These are phyloP conservation scores for Drosophila bocqueti DNA, from an alignment of 1,140 invertebrate genomes.

Conservation along the genomic window DNA sequence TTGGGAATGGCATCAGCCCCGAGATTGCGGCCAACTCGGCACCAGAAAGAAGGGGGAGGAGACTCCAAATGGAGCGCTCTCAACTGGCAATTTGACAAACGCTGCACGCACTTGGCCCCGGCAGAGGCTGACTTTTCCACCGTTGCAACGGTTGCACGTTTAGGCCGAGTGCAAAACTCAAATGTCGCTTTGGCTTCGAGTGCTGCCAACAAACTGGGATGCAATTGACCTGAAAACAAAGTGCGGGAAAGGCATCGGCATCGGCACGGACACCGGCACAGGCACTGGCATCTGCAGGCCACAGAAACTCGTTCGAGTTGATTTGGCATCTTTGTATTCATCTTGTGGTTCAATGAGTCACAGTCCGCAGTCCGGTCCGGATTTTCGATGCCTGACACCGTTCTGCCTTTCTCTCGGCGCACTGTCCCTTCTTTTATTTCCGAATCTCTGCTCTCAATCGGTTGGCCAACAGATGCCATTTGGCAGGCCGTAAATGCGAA, in stretches of 20 bases:
- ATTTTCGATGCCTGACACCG: conserved; percentile 42
- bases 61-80: conserved; percentile 11
- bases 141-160: conserved; percentile 32
- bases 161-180: conserved; percentile 50
- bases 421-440: conserved; percentile 10
- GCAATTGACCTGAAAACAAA: conserved; percentile 73
- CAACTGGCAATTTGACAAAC: conserved; percentile 78
- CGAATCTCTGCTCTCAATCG: conserved; percentile 39
- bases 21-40: conserved; percentile 24
- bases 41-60: conserved; percentile 2
- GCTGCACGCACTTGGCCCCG: conserved; percentile 68
- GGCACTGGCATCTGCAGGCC: conserved; percentile 9
- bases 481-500: conserved; percentile 40
- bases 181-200: conserved; percentile 58
- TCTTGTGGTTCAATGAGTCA: conserved; percentile 59
- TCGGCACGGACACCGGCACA: background rate
- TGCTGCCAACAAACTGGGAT: conserved; percentile 48
- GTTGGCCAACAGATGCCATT: conserved; percentile 45
- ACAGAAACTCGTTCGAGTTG: conserved; percentile 59
- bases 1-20: conserved; percentile 2
- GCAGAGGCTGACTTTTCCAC: conserved; percentile 18
- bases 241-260: background rate
- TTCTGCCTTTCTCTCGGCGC: conserved; percentile 28
- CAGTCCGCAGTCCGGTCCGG: conserved; percentile 23
- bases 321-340: conserved; percentile 56